phyloP scores from a whole-genome alignment of 1,140 invertebrate genomes.

The Liolophura sinensis region DNA sequence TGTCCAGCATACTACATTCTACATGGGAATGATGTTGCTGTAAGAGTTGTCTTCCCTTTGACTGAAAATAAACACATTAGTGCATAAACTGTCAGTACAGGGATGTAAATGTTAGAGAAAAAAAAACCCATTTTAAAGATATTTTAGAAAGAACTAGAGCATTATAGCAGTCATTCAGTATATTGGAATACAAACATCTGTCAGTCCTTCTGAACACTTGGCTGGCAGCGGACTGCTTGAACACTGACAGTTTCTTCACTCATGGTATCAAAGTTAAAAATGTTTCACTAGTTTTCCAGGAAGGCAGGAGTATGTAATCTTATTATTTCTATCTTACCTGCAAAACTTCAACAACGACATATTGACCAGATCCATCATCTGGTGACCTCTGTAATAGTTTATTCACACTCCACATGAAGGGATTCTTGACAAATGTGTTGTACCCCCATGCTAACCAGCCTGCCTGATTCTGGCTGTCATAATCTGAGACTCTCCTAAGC shows the following conservation, averaged over 20 bases:
- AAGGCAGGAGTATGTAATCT: not conserved
- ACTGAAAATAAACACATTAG: constrained; percentile 10
- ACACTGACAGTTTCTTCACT: not conserved
- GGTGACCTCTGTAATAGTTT: constrained; percentile 12
- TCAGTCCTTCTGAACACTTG: not conserved
- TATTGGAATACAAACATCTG: not conserved
- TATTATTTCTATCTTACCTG: constrained; percentile 15
- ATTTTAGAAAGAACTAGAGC: constrained; percentile 5
- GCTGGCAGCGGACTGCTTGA: not conserved
- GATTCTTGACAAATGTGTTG: constrained; percentile 31
- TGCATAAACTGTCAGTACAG: too few relatives aligned
- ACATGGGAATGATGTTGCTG: constrained; percentile 17
- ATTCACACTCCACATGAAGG: constrained; percentile 29
- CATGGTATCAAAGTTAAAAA: not conserved
- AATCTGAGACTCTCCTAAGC: constrained; percentile 25
- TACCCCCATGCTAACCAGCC: constrained; percentile 38
- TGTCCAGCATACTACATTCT: constrained; percentile 27
- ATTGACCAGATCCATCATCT: constrained; percentile 11
- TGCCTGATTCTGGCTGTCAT: constrained; percentile 9
- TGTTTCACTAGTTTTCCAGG: not conserved
- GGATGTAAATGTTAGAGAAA: constrained; percentile 13
- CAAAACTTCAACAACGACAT: constrained; percentile 25
- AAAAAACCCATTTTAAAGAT: not conserved
- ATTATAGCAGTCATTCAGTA: not conserved
- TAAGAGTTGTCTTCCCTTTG: constrained; percentile 22